A percentile compares a stretch with the other conserved stretches of the same genome.
Evolutionary conservation across 2,888 invertebrate genomes (phyloP).

Genomic region (Ischnura elegans): DNA sequence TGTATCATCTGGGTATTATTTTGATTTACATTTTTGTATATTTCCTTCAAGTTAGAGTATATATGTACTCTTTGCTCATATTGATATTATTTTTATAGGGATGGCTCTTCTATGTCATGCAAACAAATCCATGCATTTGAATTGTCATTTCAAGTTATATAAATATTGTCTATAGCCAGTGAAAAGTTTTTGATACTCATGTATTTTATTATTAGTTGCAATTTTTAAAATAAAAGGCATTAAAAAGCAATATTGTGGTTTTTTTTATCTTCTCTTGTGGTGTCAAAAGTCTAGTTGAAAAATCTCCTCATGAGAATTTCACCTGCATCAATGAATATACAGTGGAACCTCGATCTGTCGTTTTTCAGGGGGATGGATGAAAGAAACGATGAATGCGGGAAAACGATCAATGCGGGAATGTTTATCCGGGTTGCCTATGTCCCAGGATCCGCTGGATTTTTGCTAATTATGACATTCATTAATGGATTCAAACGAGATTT

Average conservation of each 20-base stretch:
- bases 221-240: constrained; percentile 34
- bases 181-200: constrained; percentile 48
- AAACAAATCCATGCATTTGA: constrained; percentile 34
- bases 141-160: background rate
- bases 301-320: too few species aligned
- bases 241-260: background rate
- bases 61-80: too few species aligned
- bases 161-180: constrained; percentile 35
- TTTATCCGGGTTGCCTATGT: too few species aligned
- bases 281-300: too few species aligned
- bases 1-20: constrained; percentile 15
- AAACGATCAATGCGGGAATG: too few species aligned
- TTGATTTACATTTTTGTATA: constrained; percentile 11
- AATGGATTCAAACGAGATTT: too few species aligned
- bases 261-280: background rate
- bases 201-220: constrained; percentile 54
- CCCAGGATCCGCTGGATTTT: too few species aligned
- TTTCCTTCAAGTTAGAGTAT: background rate
- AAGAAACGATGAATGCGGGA: too few species aligned
- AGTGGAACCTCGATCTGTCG: too few species aligned
- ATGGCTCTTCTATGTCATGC: constrained; percentile 41
- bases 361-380: too few species aligned
- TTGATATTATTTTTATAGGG: background rate
- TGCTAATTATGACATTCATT: too few species aligned
- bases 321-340: too few species aligned